Evolutionary conservation across 2,113 vertebrate species (phyloP), one percentile per base, ranked within the genome.

Genomic region (Morone chrysops): DNA sequence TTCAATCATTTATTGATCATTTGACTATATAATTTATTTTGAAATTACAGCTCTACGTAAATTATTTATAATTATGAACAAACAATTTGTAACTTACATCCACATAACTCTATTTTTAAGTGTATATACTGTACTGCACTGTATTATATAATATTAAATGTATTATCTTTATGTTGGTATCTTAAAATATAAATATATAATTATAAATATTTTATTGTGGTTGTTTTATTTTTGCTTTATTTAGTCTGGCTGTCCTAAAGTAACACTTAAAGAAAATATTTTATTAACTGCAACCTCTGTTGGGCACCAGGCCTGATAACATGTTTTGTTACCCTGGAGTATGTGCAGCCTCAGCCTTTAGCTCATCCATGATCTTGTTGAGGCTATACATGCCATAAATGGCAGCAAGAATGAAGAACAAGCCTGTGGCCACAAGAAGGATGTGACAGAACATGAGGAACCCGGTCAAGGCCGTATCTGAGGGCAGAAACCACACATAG

Each of bases 401-500:
- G 70, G 79, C 53, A 60, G 70, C 84, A 14, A 94, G 41, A 67
- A 94, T 90, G 25, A 96, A 73, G 22, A 81, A 40, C 57, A 93
- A 61, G 45, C 92, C 93, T 18, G 48, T 53, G 17, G 81, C 78
- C 60, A 95, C 56, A 8, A 95, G 81, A 53, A 94, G 40, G 67
- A 95, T 67, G 65, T 95, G 90, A n/a, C 71, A 66, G 72, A 91
- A 86, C 96, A n/a, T 95, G 90, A 31, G 92, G 91, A 92, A 95
- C 22, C 72, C 94, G 70, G 48, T 84, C 36, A 78, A 54, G 45
- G 25, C 12, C 0, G 61, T 74, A 43, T 89, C 67, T 0, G 97
- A 95, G 2, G 97, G 96, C 47, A 99, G 95, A 0, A 96, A 96
- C 95, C 98, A 98, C 31, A 99, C 94, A 50, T 95, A 97, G 80